Percentiles rank a stretch among this genome's conserved stretches.
Conservation (phyloP, 2,888 invertebrate species). For the Callinectes sapidus region DNA sequence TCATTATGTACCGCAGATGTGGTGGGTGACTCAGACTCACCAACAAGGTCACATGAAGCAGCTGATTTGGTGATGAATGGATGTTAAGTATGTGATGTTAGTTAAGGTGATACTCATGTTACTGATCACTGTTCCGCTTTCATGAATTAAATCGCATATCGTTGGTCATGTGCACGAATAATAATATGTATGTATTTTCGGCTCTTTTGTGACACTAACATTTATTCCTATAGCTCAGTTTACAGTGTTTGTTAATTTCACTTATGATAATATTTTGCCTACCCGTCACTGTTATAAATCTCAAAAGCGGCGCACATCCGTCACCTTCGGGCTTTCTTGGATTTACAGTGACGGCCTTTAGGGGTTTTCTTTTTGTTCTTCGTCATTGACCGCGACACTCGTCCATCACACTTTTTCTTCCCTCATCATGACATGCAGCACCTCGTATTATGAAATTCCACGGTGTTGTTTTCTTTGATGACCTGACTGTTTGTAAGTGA, state of each 20-base stretch:
- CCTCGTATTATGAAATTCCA: background rate
- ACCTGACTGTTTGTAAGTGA: background rate
- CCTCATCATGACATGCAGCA: background rate
- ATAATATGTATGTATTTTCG: background rate
- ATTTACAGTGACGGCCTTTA: background rate
- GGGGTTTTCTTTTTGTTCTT: background rate
- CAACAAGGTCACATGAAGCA: too few species aligned
- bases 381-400: background rate
- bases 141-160: background rate
- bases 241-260: background rate
- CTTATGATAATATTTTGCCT: background rate
- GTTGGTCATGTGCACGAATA: background rate
- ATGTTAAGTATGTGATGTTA: background rate
- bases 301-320: background rate
- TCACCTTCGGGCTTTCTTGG: background rate
- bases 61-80: too few species aligned
- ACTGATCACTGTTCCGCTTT: background rate
- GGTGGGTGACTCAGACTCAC: background rate
- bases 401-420: background rate
- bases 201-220: background rate
- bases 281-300: background rate
- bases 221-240: background rate
- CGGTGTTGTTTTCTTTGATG: constrained; percentile 1
- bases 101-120: background rate
- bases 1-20: background rate